A percentile compares a stretch with the other conserved stretches of the same genome.
These are phyloP conservation scores for Mamestra brassicae DNA, from an alignment of 2,888 invertebrate species.

Conservation along the genomic window DNA sequence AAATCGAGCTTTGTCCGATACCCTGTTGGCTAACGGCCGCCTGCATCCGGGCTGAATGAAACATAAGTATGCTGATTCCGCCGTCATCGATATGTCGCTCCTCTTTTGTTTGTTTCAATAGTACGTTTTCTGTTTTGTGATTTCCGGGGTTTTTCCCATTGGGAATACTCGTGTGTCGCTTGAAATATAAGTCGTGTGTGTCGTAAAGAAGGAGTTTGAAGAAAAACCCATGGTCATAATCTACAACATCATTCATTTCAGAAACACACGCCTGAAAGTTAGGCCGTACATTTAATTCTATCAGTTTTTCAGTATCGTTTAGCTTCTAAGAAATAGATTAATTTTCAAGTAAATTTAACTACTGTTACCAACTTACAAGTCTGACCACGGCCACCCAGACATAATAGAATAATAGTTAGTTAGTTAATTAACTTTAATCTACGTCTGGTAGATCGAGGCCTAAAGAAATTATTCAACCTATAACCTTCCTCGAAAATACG, in stretches of 20 bases:
- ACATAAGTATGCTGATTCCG: constrained; percentile 77
- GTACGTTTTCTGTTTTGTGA: constrained; percentile 30
- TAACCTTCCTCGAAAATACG: constrained; percentile 1
- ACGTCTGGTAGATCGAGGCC: not conserved
- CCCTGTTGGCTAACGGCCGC: constrained; percentile 74
- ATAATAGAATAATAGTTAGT: not conserved
- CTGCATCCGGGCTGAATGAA: constrained; percentile 80
- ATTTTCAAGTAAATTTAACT: not conserved
- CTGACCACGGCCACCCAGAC: not conserved
- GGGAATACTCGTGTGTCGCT: not conserved
- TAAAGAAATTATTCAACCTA: not conserved
- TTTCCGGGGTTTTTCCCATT: constrained; percentile 1
- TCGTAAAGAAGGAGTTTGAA: too few species aligned
- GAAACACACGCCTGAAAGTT: too few species aligned
- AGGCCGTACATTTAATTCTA: too few species aligned
- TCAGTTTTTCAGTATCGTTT: too few species aligned
- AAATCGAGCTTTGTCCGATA: constrained; percentile 82
- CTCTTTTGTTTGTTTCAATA: constrained; percentile 56
- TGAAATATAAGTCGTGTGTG: not conserved
- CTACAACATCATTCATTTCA: too few species aligned
- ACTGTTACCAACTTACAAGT: not conserved
- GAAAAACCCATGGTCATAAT: too few species aligned
- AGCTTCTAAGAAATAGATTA: too few species aligned
- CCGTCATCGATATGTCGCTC: constrained; percentile 63
- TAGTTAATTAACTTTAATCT: not conserved